phyloP scores from a whole-genome alignment of 1,140 invertebrate genomes.

The Euura saliciscinereae region DNA sequence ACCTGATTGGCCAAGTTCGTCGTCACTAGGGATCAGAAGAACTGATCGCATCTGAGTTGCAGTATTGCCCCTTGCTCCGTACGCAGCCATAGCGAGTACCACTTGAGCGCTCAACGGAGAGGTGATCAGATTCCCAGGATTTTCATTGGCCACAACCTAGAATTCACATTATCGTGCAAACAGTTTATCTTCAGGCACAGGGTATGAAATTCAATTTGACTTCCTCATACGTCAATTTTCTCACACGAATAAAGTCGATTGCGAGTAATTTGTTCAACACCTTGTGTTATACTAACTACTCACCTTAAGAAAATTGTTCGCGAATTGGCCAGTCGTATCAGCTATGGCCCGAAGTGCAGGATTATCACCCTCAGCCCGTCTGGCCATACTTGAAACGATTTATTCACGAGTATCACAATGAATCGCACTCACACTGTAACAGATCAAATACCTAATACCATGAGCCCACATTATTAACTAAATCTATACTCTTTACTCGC shows the following conservation, averaged over 20 bases:
- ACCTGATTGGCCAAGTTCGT: slow-evolving; percentile 28
- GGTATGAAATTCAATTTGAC: no score
- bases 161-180: neutral
- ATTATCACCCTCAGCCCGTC: neutral
- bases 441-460: no score
- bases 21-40: slow-evolving; percentile 51
- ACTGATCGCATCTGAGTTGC: slow-evolving; percentile 57
- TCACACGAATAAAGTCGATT: no score
- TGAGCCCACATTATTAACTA: no score
- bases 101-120: slow-evolving; percentile 66
- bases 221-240: no score
- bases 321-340: neutral
- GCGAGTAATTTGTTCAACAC: no score
- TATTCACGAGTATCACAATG: no score
- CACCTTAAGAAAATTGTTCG: neutral
- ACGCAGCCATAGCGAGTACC: slow-evolving; percentile 62
- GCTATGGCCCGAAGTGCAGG: neutral
- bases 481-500: no score
- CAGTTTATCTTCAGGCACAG: no score
- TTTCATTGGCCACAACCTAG: slow-evolving; percentile 29
- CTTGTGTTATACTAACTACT: neutral
- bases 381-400: no score
- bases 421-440: no score
- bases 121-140: slow-evolving; percentile 59
- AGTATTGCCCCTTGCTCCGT: slow-evolving; percentile 64